A percentile compares a stretch with the other conserved stretches of the same genome.
Conservation (phyloP, 2,113 vertebrate genomes). For the Scartelaos histophorus region DNA sequence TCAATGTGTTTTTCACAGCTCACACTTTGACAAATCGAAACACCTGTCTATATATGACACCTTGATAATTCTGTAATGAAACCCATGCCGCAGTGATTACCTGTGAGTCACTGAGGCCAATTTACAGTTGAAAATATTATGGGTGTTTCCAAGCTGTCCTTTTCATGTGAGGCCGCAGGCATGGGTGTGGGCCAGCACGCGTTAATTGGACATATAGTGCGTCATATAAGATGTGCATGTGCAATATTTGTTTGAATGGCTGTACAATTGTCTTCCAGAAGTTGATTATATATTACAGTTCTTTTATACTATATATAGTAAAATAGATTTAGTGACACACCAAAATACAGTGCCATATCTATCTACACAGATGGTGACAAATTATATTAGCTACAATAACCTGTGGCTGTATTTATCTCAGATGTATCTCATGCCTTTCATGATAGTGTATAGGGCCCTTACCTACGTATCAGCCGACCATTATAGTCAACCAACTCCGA, state of each 20-base stretch:
- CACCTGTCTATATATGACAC: neutral
- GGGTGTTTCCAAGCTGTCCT: conserved; percentile 36
- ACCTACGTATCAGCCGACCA: neutral
- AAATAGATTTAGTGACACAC: neutral
- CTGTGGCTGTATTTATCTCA: neutral
- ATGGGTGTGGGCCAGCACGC: conserved; percentile 31
- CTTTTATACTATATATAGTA: neutral
- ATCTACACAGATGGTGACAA: no score
- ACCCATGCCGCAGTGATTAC: neutral
- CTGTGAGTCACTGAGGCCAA: conserved; percentile 41
- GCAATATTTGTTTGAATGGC: conserved; percentile 3
- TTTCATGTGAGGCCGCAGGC: conserved; percentile 25
- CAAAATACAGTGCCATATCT: no score
- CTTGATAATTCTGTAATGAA: conserved; percentile 15
- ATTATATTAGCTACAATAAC: neutral
- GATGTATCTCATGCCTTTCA: neutral
- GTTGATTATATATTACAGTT: neutral
- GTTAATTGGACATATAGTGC: conserved; percentile 13
- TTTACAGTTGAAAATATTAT: conserved; percentile 2
- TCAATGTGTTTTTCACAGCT: neutral
- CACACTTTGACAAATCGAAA: neutral
- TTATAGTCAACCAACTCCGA: no score
- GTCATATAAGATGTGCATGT: conserved; percentile 29
- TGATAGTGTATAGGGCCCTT: neutral
- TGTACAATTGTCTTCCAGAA: neutral